Evolutionary conservation across 2,113 vertebrate species (phyloP), one percentile per base, ranked within the genome.

Genomic region (Macaca mulatta): DNA sequence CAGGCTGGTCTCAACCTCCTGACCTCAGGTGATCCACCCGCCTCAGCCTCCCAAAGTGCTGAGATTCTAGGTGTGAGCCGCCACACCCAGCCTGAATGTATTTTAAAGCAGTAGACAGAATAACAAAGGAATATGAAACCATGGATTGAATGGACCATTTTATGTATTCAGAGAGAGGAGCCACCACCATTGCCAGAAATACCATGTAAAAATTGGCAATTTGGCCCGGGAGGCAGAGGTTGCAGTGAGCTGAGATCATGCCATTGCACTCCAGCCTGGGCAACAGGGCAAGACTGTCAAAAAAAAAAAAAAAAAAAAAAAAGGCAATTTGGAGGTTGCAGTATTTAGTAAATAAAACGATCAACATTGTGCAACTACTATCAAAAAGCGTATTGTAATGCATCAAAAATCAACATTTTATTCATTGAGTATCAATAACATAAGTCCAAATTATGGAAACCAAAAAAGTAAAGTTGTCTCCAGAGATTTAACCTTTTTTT

Each of bases 101-200:
- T 99, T 98, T 98, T 96, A 98, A 99, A 98, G 97, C 96, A 97
- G 98, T 98, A 98, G 98, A 85, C 98, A 98, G 98, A 96, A 55
- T 96, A 98, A 97, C 97, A 94, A 94, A 96, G 90, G 98, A 97
- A 93, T 97, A 79, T 96, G 90, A 55, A 96, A 96, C 80, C 64
- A 69, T 70, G 80, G 88, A 96, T 92, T 87, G 92, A 95, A 90
- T 52, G 97, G 98, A 98, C 98, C 98, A 96, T 98, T 98, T 97
- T 95, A 50, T 94, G 70, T 88, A 96, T 95, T 97, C 95, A 96
- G 94, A 98, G 94, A 86, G 96, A 96, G 97, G 97, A 97, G 94
- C 87, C 27, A n/a, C 92, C 96, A 70, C 93, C 97, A 81, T 57
- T 90, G 55, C 96, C 91, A 89, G 97, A 94, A 97, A 87, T 69